phyloP scores from a whole-genome alignment of 1,140 invertebrate genomes.

The Agrypnia vestita region DNA sequence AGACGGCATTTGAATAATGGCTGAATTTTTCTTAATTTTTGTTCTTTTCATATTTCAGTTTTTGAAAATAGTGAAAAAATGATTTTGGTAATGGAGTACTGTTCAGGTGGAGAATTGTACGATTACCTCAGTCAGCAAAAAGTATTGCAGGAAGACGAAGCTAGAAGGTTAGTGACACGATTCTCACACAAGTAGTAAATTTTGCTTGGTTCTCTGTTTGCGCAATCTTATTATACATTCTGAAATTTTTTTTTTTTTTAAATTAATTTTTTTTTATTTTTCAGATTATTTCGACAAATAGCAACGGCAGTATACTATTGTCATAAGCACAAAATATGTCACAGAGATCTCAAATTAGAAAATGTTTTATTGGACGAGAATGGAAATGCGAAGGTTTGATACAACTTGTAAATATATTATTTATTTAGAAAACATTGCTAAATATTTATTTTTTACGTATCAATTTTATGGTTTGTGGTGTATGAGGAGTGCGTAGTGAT shows the following conservation, averaged over 20 bases:
- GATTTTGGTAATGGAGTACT: constrained; percentile 99
- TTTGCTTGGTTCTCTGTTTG: too few species aligned
- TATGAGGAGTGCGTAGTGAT: too few species aligned
- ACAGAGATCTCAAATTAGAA: constrained; percentile 98
- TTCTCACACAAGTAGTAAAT: too few species aligned
- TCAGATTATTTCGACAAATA: constrained; percentile 95
- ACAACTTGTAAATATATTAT: too few species aligned
- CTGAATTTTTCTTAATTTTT: background rate
- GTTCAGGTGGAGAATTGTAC: constrained; percentile 97
- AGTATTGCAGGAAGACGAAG: constrained; percentile 92
- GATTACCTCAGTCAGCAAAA: constrained; percentile 97
- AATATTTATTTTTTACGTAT: background rate
- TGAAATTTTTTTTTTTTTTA: background rate
- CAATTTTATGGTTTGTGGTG: too few species aligned
- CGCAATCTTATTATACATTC: background rate
- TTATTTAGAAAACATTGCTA: background rate
- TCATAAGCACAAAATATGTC: constrained; percentile 98
- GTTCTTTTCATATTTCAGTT: constrained; percentile 78
- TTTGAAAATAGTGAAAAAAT: constrained; percentile 99
- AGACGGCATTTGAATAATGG: too few species aligned
- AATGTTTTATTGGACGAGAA: constrained; percentile 97
- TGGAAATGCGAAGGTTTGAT: constrained; percentile 92
- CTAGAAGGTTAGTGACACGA: constrained; percentile 76
- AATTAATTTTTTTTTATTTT: constrained; percentile 60
- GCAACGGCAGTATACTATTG: constrained; percentile 98